phyloP scores from a whole-genome alignment of 2,888 invertebrate species.

The Mayetiola destructor region DNA sequence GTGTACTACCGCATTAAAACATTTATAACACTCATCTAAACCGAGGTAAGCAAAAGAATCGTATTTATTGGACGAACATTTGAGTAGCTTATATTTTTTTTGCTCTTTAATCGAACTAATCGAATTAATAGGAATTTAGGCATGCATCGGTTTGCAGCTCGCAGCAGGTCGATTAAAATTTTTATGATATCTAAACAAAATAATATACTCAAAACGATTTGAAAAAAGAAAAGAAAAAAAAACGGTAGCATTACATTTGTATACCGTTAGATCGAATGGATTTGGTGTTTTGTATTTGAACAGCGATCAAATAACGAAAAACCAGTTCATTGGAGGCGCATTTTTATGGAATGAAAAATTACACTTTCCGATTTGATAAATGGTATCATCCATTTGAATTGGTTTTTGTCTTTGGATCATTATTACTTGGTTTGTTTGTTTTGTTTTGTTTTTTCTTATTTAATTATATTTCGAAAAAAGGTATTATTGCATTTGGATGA shows the following conservation, averaged over 20 bases:
- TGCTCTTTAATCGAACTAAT: neutral
- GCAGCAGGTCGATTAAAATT: constrained; percentile 10
- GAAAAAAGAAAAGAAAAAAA: too few relatives aligned
- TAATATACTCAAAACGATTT: too few relatives aligned
- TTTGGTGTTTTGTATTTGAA: neutral
- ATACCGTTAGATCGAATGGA: neutral
- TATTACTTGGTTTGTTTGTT: neutral
- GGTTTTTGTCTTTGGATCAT: too few relatives aligned
- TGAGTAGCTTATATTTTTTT: too few relatives aligned
- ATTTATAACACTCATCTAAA: too few relatives aligned
- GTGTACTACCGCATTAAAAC: too few relatives aligned
- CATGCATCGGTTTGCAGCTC: neutral
- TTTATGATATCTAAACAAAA: too few relatives aligned
- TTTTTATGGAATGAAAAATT: constrained; percentile 3
- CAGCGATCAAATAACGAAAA: neutral
- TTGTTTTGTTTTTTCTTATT: neutral
- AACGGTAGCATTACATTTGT: neutral
- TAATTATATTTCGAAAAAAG: too few relatives aligned
- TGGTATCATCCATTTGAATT: neutral
- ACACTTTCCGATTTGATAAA: neutral
- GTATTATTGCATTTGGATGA: too few relatives aligned
- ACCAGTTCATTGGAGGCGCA: neutral
- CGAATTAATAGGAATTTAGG: constrained; percentile 6
- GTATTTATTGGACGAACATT: too few relatives aligned
- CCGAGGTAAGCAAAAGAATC: too few relatives aligned